Conservation (phyloP, 2,113 vertebrate genomes). For the Bujurquina vittata region DNA sequence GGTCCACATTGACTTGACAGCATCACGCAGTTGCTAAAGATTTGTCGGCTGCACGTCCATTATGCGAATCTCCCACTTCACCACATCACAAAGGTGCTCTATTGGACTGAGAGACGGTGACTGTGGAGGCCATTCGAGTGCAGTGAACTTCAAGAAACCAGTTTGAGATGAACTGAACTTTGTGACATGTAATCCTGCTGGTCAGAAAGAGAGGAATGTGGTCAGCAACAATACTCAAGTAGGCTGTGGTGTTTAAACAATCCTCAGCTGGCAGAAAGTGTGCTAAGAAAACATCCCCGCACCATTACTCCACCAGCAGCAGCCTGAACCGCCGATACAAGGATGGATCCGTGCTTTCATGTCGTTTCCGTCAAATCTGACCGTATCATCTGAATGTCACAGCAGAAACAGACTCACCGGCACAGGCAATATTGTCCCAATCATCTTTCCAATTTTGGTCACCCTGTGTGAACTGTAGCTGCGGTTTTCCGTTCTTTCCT, state of each 20-base stretch:
- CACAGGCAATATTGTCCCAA: accelerated
- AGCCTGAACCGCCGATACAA: too few species aligned
- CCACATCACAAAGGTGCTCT: background rate
- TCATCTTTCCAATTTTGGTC: background rate
- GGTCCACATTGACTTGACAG: background rate
- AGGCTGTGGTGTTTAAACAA: too few species aligned
- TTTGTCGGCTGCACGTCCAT: background rate
- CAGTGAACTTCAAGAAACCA: background rate
- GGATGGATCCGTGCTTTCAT: too few species aligned
- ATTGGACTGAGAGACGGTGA: background rate
- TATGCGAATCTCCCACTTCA: background rate
- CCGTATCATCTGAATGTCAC: background rate
- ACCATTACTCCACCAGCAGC: too few species aligned
- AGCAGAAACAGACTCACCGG: background rate
- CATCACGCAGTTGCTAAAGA: background rate
- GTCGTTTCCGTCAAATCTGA: too few species aligned
- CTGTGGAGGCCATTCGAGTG: accelerated
- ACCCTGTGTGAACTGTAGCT: background rate
- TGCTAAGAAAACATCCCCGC: too few species aligned
- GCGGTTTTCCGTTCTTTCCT: background rate
- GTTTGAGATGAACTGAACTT: background rate
- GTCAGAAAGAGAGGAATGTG: background rate
- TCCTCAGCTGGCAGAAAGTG: too few species aligned
- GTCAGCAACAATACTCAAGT: background rate
- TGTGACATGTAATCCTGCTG: background rate